A percentile compares a stretch with the other conserved stretches of the same genome.
phyloP scores from a whole-genome alignment of 2,113 vertebrate species.

The Daphoenositta chrysoptera region DNA sequence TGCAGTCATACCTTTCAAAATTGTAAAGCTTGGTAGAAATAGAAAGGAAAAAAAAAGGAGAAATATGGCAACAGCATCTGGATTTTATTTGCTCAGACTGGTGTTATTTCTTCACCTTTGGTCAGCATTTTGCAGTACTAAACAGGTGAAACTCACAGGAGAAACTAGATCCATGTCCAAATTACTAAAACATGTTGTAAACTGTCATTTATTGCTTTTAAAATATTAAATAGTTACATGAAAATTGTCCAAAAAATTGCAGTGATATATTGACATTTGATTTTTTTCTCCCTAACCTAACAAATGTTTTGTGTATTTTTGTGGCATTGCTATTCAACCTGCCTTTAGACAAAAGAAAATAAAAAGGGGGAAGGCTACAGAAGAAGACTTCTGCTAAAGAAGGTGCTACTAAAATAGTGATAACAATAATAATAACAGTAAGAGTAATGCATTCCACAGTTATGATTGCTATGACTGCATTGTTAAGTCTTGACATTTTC shows the following conservation, averaged over 20 bases:
- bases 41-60: not conserved
- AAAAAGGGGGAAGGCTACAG: not conserved
- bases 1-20: not conserved
- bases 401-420: not conserved
- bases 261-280: not conserved
- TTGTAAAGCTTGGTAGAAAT: not conserved
- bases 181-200: not conserved
- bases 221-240: not conserved
- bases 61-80: not conserved
- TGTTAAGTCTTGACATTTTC: not conserved
- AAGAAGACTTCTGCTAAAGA: not conserved
- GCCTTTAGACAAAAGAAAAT: not conserved
- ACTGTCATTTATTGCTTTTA: not conserved
- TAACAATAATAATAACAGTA: not conserved
- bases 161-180: not conserved
- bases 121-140: not conserved
- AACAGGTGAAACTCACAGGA: not conserved
- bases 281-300: not conserved
- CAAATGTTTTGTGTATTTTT: not conserved
- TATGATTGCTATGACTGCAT: not conserved
- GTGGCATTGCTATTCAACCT: not conserved
- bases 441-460: not conserved
- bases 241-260: not conserved
- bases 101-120: not conserved
- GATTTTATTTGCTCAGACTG: not conserved